Evolutionary conservation across 1,140 invertebrate genomes (phyloP).

Genomic region (Drosophila albomicans): DNA sequence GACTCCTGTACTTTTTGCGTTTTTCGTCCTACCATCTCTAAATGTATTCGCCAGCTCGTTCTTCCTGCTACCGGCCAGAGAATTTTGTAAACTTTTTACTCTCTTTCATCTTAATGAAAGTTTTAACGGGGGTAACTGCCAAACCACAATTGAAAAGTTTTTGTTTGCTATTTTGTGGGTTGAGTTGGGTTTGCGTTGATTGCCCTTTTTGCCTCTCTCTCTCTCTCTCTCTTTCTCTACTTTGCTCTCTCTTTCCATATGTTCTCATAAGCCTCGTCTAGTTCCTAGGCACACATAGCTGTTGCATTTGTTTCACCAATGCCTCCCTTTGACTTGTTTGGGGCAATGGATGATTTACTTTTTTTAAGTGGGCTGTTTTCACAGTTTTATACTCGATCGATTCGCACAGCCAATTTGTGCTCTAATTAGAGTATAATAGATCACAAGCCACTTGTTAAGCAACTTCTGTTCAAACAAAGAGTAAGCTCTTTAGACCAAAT

Average conservation of each 20-base stretch:
- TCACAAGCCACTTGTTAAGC: background rate
- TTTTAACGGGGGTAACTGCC: slow-evolving; percentile 47
- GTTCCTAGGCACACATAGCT: slow-evolving; percentile 19
- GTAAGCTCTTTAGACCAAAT: background rate
- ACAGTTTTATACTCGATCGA: slow-evolving; percentile 23
- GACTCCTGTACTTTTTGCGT: background rate
- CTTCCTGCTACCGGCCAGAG: slow-evolving; percentile 1
- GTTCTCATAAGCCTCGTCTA: background rate
- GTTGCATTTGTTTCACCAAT: slow-evolving; percentile 33
- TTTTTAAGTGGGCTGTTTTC: slow-evolving; percentile 15
- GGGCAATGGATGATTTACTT: slow-evolving; percentile 18
- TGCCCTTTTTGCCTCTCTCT: background rate
- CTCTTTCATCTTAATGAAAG: slow-evolving; percentile 64
- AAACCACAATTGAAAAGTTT: slow-evolving; percentile 68
- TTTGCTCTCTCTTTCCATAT: no score
- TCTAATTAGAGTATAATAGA: slow-evolving; percentile 37
- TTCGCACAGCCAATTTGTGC: slow-evolving; percentile 28
- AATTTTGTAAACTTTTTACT: slow-evolving; percentile 36
- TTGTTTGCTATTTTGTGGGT: slow-evolving; percentile 39
- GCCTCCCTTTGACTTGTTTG: slow-evolving; percentile 20
- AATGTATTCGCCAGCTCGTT: slow-evolving; percentile 15
- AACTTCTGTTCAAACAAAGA: background rate
- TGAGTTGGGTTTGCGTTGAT: slow-evolving; percentile 19
- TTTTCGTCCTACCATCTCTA: slow-evolving; percentile 14
- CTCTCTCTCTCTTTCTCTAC: background rate